phyloP scores from a whole-genome alignment of 1,140 invertebrate genomes.

The Coenobita brevimanus region DNA sequence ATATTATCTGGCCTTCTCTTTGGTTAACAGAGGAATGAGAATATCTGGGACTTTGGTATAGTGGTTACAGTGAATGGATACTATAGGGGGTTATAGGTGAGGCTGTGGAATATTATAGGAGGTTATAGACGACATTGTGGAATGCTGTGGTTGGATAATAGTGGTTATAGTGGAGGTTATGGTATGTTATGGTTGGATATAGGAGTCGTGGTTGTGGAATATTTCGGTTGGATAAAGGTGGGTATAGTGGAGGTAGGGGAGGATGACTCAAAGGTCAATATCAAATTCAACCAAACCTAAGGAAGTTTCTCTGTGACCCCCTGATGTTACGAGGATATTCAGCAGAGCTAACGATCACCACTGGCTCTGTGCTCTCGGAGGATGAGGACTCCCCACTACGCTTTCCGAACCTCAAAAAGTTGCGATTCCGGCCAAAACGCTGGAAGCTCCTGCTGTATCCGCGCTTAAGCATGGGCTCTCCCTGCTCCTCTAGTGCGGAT shows the following conservation, averaged over 20 bases:
- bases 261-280: background rate
- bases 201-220: too few species aligned
- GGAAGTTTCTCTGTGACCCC: constrained; percentile 29
- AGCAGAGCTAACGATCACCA: background rate
- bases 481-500: background rate
- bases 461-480: constrained; percentile 1
- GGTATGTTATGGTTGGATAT: too few species aligned
- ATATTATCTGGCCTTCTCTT: too few species aligned
- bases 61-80: too few species aligned
- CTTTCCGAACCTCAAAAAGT: constrained; percentile 53
- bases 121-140: too few species aligned
- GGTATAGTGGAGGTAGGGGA: background rate
- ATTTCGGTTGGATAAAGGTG: background rate
- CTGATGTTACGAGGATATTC: background rate
- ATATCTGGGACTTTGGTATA: too few species aligned
- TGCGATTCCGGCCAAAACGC: constrained; percentile 43
- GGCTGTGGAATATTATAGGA: too few species aligned
- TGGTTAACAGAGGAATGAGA: too few species aligned
- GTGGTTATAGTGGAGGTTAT: background rate
- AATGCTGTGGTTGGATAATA: background rate
- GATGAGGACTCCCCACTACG: background rate
- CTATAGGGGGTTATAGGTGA: too few species aligned
- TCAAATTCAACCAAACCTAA: constrained; percentile 33
- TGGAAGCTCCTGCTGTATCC: constrained; percentile 20
- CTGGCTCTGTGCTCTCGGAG: background rate